These are phyloP conservation scores for Drosophila mayaguana DNA, from an alignment of 2,888 invertebrate genomes.

Conservation along the genomic window DNA sequence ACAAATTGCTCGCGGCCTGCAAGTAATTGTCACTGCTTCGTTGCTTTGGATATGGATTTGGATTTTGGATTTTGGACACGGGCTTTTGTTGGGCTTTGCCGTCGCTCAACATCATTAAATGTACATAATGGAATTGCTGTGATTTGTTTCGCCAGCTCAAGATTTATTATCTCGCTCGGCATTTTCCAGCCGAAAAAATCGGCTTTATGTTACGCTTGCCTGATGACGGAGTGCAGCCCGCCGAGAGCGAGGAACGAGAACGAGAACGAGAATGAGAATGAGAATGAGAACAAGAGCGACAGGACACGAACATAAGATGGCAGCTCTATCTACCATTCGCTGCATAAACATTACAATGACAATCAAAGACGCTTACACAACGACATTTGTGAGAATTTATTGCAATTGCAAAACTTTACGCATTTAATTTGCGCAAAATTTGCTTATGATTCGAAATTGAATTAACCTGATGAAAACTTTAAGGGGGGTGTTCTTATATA, in stretches of 20 bases:
- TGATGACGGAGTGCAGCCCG: constrained; percentile 76
- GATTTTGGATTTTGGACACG: constrained; percentile 37
- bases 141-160: constrained; percentile 71
- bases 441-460: constrained; percentile 74
- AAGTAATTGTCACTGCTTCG: constrained; percentile 77
- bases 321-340: constrained; percentile 9
- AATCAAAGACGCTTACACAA: constrained; percentile 76
- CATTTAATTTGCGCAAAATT: constrained; percentile 75
- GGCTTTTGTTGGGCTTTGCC: constrained; percentile 23
- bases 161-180: constrained; percentile 74
- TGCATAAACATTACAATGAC: constrained; percentile 51
- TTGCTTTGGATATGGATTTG: constrained; percentile 60
- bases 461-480: constrained; percentile 72
- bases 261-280: not conserved
- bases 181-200: constrained; percentile 77
- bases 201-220: constrained; percentile 76
- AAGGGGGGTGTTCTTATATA: constrained; percentile 20
- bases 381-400: constrained; percentile 73
- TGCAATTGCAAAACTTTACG: constrained; percentile 73
- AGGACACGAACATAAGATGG: constrained; percentile 23
- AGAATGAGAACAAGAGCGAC: constrained; percentile 1
- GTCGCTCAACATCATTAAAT: constrained; percentile 77
- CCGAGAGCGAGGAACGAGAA: constrained; percentile 6
- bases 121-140: constrained; percentile 79
- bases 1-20: constrained; percentile 78